Conservation (phyloP, 1,140 invertebrate species). For the Scaptomyza hsui region DNA sequence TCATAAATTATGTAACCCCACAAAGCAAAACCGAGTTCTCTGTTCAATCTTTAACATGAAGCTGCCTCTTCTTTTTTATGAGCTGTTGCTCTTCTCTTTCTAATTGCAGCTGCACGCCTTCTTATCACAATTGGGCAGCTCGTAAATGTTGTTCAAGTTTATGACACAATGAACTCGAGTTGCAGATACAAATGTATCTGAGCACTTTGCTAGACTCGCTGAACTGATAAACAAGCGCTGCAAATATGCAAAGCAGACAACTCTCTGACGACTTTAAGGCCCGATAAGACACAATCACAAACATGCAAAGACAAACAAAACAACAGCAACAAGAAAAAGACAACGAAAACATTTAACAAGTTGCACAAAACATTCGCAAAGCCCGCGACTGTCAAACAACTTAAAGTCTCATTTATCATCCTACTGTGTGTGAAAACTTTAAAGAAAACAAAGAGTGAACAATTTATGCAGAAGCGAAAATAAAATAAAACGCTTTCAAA, state of each 20-base stretch:
- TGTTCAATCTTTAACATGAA: not conserved
- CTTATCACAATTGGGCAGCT: constrained; percentile 36
- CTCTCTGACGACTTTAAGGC: constrained; percentile 63
- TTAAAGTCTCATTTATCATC: constrained; percentile 83
- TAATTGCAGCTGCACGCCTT: constrained; percentile 62
- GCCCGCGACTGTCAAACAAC: constrained; percentile 67
- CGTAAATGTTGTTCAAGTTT: constrained; percentile 23
- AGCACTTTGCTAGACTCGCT: constrained; percentile 1
- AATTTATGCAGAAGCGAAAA: constrained; percentile 64
- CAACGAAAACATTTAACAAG: constrained; percentile 65
- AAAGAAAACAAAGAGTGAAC: constrained; percentile 39
- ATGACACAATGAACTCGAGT: constrained; percentile 38
- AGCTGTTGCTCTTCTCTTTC: constrained; percentile 16
- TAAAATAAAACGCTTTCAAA: constrained; percentile 58
- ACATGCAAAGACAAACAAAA: constrained; percentile 24
- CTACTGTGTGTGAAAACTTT: constrained; percentile 64
- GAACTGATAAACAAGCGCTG: constrained; percentile 30
- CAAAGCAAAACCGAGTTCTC: not conserved
- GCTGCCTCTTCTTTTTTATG: constrained; percentile 16
- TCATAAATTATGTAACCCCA: constrained; percentile 76
- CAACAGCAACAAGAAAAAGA: constrained; percentile 12
- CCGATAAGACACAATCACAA: constrained; percentile 57
- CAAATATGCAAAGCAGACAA: constrained; percentile 58
- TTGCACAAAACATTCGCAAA: constrained; percentile 60
- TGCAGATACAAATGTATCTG: constrained; percentile 49